phyloP scores from a whole-genome alignment of 64 coral and sea anemone genomes.

The Stichodactyla helianthus region DNA sequence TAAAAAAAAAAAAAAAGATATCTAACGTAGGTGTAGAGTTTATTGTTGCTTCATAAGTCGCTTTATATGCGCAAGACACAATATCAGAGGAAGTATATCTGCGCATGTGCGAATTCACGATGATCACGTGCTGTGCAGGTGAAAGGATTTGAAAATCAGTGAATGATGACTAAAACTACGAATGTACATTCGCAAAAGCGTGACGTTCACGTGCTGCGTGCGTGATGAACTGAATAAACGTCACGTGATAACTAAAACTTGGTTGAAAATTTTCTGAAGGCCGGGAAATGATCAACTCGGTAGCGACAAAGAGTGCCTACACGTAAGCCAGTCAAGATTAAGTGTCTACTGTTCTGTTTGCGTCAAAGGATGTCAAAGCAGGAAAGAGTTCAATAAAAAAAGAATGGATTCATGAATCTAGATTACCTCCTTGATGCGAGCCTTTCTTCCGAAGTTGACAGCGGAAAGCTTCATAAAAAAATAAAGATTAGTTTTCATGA shows the following conservation, averaged over 20 bases:
- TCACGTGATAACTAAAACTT: background rate
- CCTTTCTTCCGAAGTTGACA: conserved; percentile 95
- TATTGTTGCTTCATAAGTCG: background rate
- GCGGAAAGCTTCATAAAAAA: conserved; percentile 63
- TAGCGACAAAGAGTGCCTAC: background rate
- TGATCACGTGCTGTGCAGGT: background rate
- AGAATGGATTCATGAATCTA: conserved; percentile 23
- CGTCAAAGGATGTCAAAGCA: conserved; percentile 1
- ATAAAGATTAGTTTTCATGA: conserved; percentile 9
- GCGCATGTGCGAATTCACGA: background rate
- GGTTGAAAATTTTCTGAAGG: too few species aligned
- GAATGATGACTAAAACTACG: background rate
- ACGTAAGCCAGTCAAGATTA: background rate
- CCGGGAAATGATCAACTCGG: too few species aligned
- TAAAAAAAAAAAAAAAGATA: background rate
- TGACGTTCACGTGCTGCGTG: background rate
- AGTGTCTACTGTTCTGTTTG: background rate
- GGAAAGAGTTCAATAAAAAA: conserved; percentile 9
- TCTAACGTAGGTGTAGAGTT: background rate
- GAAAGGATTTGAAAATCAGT: background rate
- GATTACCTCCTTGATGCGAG: conserved; percentile 64
- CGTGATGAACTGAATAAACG: background rate
- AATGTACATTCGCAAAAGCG: background rate
- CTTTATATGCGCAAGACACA: background rate
- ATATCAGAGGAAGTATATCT: background rate